Base-by-base conservation (phyloP, 2,113 vertebrate genomes). In the Delphinapterus leucas region DNA sequence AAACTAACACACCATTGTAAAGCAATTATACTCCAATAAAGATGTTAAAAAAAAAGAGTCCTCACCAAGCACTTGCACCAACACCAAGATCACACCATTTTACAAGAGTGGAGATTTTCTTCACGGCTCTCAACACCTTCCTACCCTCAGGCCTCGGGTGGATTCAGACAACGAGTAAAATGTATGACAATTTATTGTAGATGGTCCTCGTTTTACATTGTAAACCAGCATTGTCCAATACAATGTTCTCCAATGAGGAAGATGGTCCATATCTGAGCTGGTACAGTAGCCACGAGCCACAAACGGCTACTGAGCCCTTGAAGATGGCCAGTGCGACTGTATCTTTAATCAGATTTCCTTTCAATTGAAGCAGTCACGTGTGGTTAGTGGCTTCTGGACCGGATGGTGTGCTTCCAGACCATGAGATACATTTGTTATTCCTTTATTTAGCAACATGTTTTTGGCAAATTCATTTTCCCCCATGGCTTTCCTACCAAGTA, bases 351-450 rank as follows among this genome's bases (percentile, higher is more conserved):
- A 15, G 73, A 91, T 70, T 80, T 92, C 38, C 79, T 88, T 83
- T 83, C 33, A 12, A 61, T 25, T n/a, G 49, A 21, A 74, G 60
- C 3, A n/a, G 28, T 18, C 65, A 47, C 47, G 23, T 1, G 55
- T 38, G 65, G 38, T 73, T 47, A 73, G 1, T 2, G 44, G 77
- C 31, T 9, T 28, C 41, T 41, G 4, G 14, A 82, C 0, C 2
- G 18, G n/a, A 67, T 23, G 44, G 73, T 33, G 0, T 3, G 14
- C 15, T 55, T 55, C 28, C 60, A 47, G 63, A n/a, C 44, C 2
- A 20, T 14, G 20, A 93, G n/a, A 26, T 25, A 73, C 0, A 0
- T 10, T 10, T 33, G 58, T 20, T 0, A 21, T 8, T 13, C 13
- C 0, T 1, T 49, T 71, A 53, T 4, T 44, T 95, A 67, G 10